These are phyloP conservation scores for Tillus elongatus DNA, from an alignment of 2,888 invertebrate genomes.

Conservation along the genomic window DNA sequence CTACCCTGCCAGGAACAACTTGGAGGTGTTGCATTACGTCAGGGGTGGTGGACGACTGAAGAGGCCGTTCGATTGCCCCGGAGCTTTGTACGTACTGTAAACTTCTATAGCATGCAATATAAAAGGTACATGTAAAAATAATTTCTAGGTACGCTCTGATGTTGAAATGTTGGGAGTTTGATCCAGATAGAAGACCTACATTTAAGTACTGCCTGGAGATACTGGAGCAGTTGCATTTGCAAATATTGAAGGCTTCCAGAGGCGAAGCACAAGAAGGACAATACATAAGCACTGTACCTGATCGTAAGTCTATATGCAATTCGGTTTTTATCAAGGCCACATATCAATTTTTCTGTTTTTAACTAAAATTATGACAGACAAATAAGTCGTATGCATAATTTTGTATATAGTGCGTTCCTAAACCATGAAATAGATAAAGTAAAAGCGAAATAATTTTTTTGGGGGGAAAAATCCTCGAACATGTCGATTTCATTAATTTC, in stretches of 20 bases:
- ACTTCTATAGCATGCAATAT: neutral
- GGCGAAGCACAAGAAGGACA: conserved; percentile 42
- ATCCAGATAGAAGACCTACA: conserved; percentile 74
- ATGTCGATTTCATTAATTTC: too few species aligned
- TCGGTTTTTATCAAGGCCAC: too few species aligned
- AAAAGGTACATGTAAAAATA: neutral
- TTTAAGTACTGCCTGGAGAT: conserved; percentile 72
- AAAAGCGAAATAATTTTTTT: too few species aligned
- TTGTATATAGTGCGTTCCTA: too few species aligned
- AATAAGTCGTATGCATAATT: too few species aligned
- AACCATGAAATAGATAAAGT: too few species aligned
- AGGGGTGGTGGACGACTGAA: conserved; percentile 78
- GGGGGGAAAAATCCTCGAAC: too few species aligned
- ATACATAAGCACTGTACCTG: conserved; percentile 42
- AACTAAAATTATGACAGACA: too few species aligned
- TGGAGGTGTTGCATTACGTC: conserved; percentile 86
- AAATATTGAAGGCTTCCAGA: conserved; percentile 35
- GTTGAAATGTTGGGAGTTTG: conserved; percentile 80
- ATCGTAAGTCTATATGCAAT: too few species aligned
- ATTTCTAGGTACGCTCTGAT: conserved; percentile 68
- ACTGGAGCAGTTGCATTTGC: conserved; percentile 41
- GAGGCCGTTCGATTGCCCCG: conserved; percentile 75
- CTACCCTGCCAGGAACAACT: conserved; percentile 86
- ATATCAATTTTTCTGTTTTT: too few species aligned
- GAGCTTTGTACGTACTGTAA: conserved; percentile 53